Percentiles rank a stretch among this genome's conserved stretches.
Evolutionary conservation across 2,113 vertebrate genomes (phyloP).

Genomic region (Ophthalmolycus amberensis): DNA sequence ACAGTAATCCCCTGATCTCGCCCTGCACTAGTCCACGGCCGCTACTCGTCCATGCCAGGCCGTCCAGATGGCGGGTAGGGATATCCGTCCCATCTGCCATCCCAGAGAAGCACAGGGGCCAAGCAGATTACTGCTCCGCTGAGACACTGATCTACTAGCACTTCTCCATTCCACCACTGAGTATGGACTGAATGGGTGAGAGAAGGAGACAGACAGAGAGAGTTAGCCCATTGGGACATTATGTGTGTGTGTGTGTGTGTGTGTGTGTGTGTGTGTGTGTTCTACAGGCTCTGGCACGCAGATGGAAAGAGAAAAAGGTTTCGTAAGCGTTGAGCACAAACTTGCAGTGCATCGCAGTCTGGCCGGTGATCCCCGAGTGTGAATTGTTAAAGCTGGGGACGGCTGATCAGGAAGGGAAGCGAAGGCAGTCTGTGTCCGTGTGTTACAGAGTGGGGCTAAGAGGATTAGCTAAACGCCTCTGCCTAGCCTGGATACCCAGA

Average conservation of each 20-base stretch:
- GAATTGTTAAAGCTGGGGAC: slow-evolving; percentile 54
- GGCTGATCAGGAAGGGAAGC: slow-evolving; percentile 66
- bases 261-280: not conserved
- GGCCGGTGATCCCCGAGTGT: slow-evolving; percentile 57
- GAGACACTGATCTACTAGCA: slow-evolving; percentile 81
- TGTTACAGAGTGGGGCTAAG: slow-evolving; percentile 79
- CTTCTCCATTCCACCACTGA: slow-evolving; percentile 50
- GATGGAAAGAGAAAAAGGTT: slow-evolving; percentile 17
- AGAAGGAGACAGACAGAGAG: slow-evolving; percentile 20
- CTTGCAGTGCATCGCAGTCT: slow-evolving; percentile 28
- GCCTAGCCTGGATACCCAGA: slow-evolving; percentile 77
- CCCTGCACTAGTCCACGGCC: slow-evolving; percentile 58
- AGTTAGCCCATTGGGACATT: slow-evolving; percentile 22
- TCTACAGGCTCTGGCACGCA: slow-evolving; percentile 2
- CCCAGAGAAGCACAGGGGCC: slow-evolving; percentile 68
- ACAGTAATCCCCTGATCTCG: slow-evolving; percentile 79
- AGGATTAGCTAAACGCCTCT: slow-evolving; percentile 82
- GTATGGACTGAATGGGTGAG: not conserved
- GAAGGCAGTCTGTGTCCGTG: slow-evolving; percentile 72
- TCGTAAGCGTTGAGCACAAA: slow-evolving; percentile 20
- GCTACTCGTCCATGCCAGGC: slow-evolving; percentile 64
- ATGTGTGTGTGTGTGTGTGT: not conserved
- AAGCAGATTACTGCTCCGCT: slow-evolving; percentile 76
- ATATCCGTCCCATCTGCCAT: slow-evolving; percentile 82
- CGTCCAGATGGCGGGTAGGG: slow-evolving; percentile 78